These are phyloP conservation scores for Hephaestus fuliginosus DNA, from an alignment of 2,797 vertebrate species.

Conservation along the genomic window DNA sequence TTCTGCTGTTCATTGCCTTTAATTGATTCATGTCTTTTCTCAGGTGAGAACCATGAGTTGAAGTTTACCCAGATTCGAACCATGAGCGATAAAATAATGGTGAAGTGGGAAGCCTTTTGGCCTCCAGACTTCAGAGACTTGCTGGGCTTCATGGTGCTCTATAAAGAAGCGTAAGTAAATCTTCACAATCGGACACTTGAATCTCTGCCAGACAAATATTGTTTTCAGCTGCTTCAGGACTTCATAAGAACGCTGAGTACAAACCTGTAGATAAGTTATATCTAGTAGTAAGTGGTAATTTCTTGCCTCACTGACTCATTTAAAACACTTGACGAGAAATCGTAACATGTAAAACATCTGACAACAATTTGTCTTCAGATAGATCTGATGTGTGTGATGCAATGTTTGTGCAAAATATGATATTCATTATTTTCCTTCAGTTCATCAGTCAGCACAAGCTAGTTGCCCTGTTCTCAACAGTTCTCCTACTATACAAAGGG, in stretches of 20 bases:
- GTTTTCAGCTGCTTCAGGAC: constrained; percentile 24
- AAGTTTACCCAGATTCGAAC: constrained; percentile 91
- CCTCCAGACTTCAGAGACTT: constrained; percentile 96
- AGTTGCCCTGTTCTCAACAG: too few relatives aligned
- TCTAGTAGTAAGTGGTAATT: not conserved
- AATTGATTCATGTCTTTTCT: constrained; percentile 22
- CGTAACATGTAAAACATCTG: not conserved
- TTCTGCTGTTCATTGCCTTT: not conserved
- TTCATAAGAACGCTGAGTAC: not conserved
- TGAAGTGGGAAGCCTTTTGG: constrained; percentile 96
- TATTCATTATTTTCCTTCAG: not conserved
- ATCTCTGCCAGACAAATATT: constrained; percentile 14
- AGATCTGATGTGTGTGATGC: not conserved
- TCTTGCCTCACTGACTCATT: not conserved
- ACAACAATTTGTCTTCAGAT: not conserved
- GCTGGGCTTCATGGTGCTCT: constrained; percentile 97
- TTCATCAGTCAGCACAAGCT: not conserved
- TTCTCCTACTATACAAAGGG: too few relatives aligned
- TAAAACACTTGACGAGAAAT: constrained; percentile 5
- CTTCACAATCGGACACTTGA: not conserved
- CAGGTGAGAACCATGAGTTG: constrained; percentile 93
- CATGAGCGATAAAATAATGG: constrained; percentile 91
- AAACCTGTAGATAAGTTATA: constrained; percentile 5
- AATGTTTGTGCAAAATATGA: not conserved
- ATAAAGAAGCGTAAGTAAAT: constrained; percentile 96